phyloP scores from a whole-genome alignment of 2,888 invertebrate species.

The Ichneumoninae sp. region DNA sequence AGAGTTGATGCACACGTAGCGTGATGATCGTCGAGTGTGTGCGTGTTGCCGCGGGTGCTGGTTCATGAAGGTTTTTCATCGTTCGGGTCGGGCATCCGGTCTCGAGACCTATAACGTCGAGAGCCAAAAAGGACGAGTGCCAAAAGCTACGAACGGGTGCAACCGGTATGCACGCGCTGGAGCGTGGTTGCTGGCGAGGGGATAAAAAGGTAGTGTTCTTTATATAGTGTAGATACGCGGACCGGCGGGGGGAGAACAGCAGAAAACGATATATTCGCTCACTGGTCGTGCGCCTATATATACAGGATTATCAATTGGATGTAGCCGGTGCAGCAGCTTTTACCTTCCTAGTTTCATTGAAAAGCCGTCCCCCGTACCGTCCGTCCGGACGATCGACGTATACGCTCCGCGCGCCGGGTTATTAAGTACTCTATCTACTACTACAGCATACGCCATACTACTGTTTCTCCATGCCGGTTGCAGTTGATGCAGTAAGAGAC shows the following conservation, averaged over 20 bases:
- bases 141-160: constrained; percentile 67
- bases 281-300: constrained; percentile 26
- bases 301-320: constrained; percentile 59
- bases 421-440: constrained; percentile 44
- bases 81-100: constrained; percentile 52
- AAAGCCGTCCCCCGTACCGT: constrained; percentile 65
- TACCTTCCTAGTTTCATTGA: constrained; percentile 68
- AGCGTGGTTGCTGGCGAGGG: constrained; percentile 53
- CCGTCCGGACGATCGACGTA: constrained; percentile 55
- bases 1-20: not conserved
- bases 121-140: constrained; percentile 56
- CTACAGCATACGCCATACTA: constrained; percentile 22
- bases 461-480: constrained; percentile 17
- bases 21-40: constrained; percentile 10
- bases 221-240: constrained; percentile 37
- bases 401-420: constrained; percentile 40
- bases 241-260: constrained; percentile 19
- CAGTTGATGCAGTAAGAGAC: constrained; percentile 33
- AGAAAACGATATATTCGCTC: constrained; percentile 63
- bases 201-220: constrained; percentile 46
- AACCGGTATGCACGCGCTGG: constrained; percentile 65
- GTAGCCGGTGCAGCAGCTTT: constrained; percentile 63
- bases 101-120: constrained; percentile 41
- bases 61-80: constrained; percentile 51
- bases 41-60: not conserved